phyloP scores from a whole-genome alignment of 2,888 invertebrate species.

The Synanthedon myopaeformis region DNA sequence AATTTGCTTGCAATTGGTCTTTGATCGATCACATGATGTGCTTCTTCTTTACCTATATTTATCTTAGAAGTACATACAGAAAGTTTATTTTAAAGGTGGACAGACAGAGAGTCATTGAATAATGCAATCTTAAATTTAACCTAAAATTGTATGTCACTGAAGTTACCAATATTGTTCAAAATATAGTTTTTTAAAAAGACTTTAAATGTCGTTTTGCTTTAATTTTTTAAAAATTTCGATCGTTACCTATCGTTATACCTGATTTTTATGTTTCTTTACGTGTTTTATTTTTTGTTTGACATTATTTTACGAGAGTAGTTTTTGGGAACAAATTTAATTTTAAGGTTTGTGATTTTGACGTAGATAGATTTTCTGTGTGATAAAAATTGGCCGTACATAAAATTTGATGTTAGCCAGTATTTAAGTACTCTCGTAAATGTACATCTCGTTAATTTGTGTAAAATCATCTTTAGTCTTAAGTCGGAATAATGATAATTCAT shows the following conservation, averaged over 20 bases:
- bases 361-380: constrained; percentile 59
- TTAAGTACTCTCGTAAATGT: constrained; percentile 10
- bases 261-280: constrained; percentile 41
- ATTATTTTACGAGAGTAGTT: constrained; percentile 46
- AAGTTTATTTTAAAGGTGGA: constrained; percentile 28
- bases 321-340: constrained; percentile 62
- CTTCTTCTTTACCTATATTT: too few species aligned
- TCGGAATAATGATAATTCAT: constrained; percentile 30
- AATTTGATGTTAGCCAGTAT: too few species aligned
- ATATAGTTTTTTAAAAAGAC: constrained; percentile 42
- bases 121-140: not conserved
- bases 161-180: constrained; percentile 68
- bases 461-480: constrained; percentile 39
- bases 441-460: constrained; percentile 30
- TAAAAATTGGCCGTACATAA: constrained; percentile 26
- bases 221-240: constrained; percentile 44
- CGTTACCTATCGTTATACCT: constrained; percentile 65
- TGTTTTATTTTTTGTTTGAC: constrained; percentile 46
- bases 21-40: too few species aligned
- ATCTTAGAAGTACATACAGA: not conserved
- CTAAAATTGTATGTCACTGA: constrained; percentile 23
- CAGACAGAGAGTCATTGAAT: constrained; percentile 9
- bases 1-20: too few species aligned
- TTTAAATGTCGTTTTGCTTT: constrained; percentile 53
- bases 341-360: constrained; percentile 65